Evolutionary conservation across 1,140 invertebrate genomes (phyloP).

Genomic region (Lycorma delicatula): DNA sequence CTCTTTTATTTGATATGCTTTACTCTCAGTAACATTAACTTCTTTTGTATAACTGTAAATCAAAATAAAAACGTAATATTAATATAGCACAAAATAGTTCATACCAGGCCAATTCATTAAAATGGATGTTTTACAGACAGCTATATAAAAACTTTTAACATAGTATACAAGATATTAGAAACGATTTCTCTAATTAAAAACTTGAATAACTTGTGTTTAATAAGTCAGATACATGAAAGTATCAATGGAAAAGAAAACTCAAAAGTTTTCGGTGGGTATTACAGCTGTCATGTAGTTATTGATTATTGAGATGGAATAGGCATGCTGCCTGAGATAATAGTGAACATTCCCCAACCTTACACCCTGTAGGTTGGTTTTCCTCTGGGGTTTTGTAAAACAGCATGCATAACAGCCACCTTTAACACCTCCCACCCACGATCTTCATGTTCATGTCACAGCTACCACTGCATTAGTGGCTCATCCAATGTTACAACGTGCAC

Average conservation of each 20-base stretch:
- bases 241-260: not conserved
- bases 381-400: no score
- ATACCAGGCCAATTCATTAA: not conserved
- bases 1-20: conserved; percentile 70
- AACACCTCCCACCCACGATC: no score
- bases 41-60: conserved; percentile 57
- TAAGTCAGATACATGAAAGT: not conserved
- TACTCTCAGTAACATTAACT: conserved; percentile 62
- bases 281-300: no score
- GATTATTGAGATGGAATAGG: no score
- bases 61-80: not conserved
- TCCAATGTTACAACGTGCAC: no score
- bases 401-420: no score
- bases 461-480: no score
- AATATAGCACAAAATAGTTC: not conserved
- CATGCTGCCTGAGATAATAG: no score
- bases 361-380: no score
- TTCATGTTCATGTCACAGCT: no score
- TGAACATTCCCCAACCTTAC: no score
- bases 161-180: not conserved
- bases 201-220: not conserved
- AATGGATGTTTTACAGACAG: not conserved
- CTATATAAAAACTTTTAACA: not conserved
- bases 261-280: no score
- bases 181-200: not conserved